A percentile compares a stretch with the other conserved stretches of the same genome.
phyloP scores from a whole-genome alignment of 1,140 invertebrate species.

The Cryptotermes secundus region DNA sequence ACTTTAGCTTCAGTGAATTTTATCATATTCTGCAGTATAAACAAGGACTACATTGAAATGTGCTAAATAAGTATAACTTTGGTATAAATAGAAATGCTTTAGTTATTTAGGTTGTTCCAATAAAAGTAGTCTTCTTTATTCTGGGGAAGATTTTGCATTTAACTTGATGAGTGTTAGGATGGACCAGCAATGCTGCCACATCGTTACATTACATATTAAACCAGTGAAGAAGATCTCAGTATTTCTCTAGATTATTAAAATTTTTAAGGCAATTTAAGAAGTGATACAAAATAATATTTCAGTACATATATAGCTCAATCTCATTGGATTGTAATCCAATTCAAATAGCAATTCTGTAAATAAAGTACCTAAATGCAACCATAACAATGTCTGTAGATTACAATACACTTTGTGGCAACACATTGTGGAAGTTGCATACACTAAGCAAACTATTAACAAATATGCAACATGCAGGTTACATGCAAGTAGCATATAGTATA shows the following conservation, averaged over 20 bases:
- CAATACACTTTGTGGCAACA: not conserved
- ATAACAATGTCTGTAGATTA: not conserved
- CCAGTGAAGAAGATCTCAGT: not conserved
- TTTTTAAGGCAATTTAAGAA: not conserved
- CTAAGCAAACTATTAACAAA: not conserved
- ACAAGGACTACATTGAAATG: no score
- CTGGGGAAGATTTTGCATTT: not conserved
- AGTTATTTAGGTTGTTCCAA: no score
- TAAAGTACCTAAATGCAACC: not conserved
- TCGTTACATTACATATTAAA: not conserved
- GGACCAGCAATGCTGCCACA: not conserved
- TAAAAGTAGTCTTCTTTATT: not conserved
- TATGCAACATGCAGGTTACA: not conserved
- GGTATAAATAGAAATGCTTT: no score
- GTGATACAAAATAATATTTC: conserved; percentile 5
- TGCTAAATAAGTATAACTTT: no score
- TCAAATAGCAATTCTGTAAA: not conserved
- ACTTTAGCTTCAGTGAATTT: no score
- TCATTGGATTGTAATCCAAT: not conserved
- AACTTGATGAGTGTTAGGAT: not conserved
- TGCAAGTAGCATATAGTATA: not conserved
- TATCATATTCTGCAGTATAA: no score
- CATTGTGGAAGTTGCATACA: not conserved
- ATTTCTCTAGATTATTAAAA: not conserved
- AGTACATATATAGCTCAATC: conserved; percentile 3